Base-by-base conservation (phyloP, 2,888 invertebrate species). In the Hedya salicella region DNA sequence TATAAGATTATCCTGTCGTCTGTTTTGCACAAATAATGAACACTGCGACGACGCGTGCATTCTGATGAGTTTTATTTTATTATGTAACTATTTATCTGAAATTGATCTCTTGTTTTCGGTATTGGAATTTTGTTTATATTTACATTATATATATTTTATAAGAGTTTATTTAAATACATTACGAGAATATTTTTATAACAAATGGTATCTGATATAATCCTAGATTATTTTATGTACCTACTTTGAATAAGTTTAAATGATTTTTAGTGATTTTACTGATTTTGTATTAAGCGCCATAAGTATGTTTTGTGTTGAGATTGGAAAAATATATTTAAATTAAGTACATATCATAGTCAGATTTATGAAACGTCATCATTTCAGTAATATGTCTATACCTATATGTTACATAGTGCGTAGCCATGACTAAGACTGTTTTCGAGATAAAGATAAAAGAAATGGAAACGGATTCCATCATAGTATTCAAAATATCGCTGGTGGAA, bases 101-200 rank as follows among this genome's bases (percentile, higher is more conserved):
- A 54, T 61, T 66, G 66, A 66, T 66, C 66, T 66, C 66, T 54
- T 61, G 16, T 14, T 32, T 61, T 52, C 32, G 8, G 16, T 39
- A 54, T 42, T 50, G 19, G 5, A 21, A 14, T 42, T 56, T 54
- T 46, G 44, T 39, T 36, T 62, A 46, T 56, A 57, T 67, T 57
- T 36, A 44, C 16, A 62, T 62, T 52, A 36, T 36, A 36, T 19
- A 46, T 52, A 57, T 57, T 67, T 57, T 57, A 36, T 57, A 57
- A 62, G 44, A 53, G 52, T 61, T 61, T 59, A 59, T 63, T 40
- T 68, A 25, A 17, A 61, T 48, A 54, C 39, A 30, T 11, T 65
- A 48, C 17, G 9, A 14, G 36, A 42, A 46, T 48, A 13, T 36
- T 21, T 64, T 36, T 25, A 39, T 21, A 13, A 44, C 19, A 9